These are phyloP conservation scores for Channa argus DNA, from an alignment of 2,113 vertebrate species.

Conservation along the genomic window DNA sequence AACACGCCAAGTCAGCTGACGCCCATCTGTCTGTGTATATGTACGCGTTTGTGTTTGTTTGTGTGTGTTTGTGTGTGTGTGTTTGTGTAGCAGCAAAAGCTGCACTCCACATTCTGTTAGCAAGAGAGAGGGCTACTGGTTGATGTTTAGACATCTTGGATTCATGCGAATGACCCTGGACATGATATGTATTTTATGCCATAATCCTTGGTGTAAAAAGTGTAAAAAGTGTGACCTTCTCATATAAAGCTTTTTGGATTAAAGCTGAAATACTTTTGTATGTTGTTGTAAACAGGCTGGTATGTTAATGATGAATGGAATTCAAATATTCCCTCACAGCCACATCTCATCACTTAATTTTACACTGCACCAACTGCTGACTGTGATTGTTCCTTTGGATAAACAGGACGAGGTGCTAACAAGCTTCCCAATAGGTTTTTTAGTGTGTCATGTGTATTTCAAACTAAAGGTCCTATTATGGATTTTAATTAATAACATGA, in stretches of 20 bases:
- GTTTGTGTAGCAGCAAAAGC: neutral
- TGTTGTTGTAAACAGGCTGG: conserved; percentile 20
- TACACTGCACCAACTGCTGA: too few relatives aligned
- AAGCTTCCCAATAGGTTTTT: too few relatives aligned
- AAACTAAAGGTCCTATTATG: too few relatives aligned
- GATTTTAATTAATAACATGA: too few relatives aligned
- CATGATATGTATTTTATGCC: too few relatives aligned
- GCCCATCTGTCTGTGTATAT: conserved; percentile 24
- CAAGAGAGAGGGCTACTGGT: neutral
- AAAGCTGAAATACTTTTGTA: neutral
- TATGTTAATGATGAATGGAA: conserved; percentile 50
- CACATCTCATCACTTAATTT: too few relatives aligned
- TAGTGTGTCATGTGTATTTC: too few relatives aligned
- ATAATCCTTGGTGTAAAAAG: too few relatives aligned
- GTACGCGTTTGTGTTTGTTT: neutral
- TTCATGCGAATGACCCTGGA: neutral
- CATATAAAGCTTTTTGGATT: neutral
- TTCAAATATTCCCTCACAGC: conserved; percentile 26
- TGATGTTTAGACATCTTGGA: neutral
- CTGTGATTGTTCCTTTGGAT: too few relatives aligned
- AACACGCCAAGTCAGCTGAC: conserved; percentile 6
- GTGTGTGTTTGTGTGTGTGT: conserved; percentile 6
- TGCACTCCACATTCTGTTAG: neutral
- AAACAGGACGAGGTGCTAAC: too few relatives aligned
- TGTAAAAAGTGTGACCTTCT: neutral